phyloP scores from a whole-genome alignment of 2,888 invertebrate species.

The Troilus luridus region DNA sequence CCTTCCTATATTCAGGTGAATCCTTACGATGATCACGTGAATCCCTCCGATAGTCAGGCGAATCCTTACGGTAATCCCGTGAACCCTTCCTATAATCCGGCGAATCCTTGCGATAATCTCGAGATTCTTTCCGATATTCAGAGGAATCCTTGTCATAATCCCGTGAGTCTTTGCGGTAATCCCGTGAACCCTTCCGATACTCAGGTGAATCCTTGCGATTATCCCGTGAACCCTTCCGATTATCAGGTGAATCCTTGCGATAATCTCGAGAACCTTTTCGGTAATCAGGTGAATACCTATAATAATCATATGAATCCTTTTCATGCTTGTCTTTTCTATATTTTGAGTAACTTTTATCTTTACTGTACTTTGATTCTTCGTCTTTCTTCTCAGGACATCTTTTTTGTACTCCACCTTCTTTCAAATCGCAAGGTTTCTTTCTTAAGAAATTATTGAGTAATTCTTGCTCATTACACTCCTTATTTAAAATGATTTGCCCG shows the following conservation, averaged over 20 bases:
- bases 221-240: neutral
- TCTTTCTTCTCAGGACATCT: neutral
- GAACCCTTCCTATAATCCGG: neutral
- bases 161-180: neutral
- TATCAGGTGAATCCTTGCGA: neutral
- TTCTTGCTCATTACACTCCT: neutral
- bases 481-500: neutral
- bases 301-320: neutral
- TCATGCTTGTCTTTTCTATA: conserved; percentile 4
- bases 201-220: neutral
- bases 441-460: too few species aligned
- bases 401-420: neutral
- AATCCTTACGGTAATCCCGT: neutral
- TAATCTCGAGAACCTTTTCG: neutral
- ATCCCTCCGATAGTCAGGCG: neutral
- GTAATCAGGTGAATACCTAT: neutral
- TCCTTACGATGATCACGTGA: neutral
- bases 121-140: neutral
- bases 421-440: neutral
- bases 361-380: conserved; percentile 43
- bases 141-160: neutral
- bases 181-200: neutral
- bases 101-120: neutral
- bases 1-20: too few species aligned
- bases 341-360: conserved; percentile 35